phyloP scores from a whole-genome alignment of 2,888 invertebrate genomes.

The Smittia aterrima region DNA sequence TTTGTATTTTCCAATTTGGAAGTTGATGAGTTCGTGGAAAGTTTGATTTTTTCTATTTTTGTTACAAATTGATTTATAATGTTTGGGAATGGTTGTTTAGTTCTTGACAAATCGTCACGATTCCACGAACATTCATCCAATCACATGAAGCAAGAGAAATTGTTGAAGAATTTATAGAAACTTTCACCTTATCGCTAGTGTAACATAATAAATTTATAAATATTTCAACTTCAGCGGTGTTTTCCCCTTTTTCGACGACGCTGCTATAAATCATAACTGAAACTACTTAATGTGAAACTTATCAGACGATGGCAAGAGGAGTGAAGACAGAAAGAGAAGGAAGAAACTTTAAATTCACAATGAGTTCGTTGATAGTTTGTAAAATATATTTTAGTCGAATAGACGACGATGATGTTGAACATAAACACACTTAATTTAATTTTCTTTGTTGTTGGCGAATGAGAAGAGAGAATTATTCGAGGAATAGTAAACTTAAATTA shows the following conservation, averaged over 20 bases:
- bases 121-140: too few species aligned
- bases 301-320: background rate
- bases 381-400: background rate
- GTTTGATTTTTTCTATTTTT: too few species aligned
- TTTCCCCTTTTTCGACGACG: background rate
- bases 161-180: too few species aligned
- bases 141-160: too few species aligned
- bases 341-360: background rate
- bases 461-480: background rate
- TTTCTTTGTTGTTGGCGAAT: background rate
- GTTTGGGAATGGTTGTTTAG: too few species aligned
- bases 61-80: too few species aligned
- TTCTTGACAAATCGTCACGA: too few species aligned
- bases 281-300: conserved; percentile 7
- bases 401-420: background rate
- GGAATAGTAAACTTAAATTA: conserved; percentile 3
- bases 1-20: too few species aligned
- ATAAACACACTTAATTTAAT: conserved; percentile 8
- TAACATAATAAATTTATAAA: background rate
- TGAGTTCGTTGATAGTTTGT: background rate
- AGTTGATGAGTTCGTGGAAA: too few species aligned
- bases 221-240: background rate
- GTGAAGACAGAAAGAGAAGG: background rate
- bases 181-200: too few species aligned
- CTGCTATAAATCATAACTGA: background rate